Evolutionary conservation across 2,888 invertebrate genomes (phyloP).

Genomic region (Tillus elongatus): DNA sequence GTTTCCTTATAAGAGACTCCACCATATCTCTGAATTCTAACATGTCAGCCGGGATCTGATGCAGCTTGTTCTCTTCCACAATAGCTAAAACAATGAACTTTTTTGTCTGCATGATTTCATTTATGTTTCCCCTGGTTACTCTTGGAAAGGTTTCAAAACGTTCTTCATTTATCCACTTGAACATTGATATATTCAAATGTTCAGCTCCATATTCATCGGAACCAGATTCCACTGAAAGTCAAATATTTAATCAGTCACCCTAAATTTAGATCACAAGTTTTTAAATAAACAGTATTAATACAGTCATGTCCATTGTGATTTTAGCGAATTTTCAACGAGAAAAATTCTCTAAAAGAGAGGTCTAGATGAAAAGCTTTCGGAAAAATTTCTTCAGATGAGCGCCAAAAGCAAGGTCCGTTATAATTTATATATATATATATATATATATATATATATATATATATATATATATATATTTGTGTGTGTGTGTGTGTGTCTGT

Average conservation of each 20-base stretch:
- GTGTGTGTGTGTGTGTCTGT: too few relatives aligned
- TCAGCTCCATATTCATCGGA: slow-evolving; percentile 37
- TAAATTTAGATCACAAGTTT: too few relatives aligned
- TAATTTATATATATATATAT: too few relatives aligned
- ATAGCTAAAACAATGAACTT: slow-evolving; percentile 83
- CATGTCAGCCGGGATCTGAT: slow-evolving; percentile 71
- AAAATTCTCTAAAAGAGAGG: too few relatives aligned
- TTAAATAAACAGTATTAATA: too few relatives aligned
- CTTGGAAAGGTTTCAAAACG: slow-evolving; percentile 84
- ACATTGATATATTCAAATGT: slow-evolving; percentile 60
- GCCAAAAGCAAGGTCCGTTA: too few relatives aligned
- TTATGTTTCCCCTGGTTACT: slow-evolving; percentile 72
- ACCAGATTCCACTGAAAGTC: slow-evolving; percentile 30
- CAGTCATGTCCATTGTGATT: too few relatives aligned
- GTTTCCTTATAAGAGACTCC: slow-evolving; percentile 56
- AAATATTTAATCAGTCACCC: slow-evolving; percentile 6
- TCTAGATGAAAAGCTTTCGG: too few relatives aligned
- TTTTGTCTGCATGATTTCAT: slow-evolving; percentile 73
- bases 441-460: too few relatives aligned
- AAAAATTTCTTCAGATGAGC: too few relatives aligned
- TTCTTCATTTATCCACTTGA: slow-evolving; percentile 83
- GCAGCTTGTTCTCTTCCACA: slow-evolving; percentile 78
- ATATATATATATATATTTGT: too few relatives aligned
- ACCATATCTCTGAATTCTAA: slow-evolving; percentile 70
- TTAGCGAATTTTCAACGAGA: too few relatives aligned